phyloP scores from a whole-genome alignment of 2,888 invertebrate species.

The Nemotelus pantherinus region DNA sequence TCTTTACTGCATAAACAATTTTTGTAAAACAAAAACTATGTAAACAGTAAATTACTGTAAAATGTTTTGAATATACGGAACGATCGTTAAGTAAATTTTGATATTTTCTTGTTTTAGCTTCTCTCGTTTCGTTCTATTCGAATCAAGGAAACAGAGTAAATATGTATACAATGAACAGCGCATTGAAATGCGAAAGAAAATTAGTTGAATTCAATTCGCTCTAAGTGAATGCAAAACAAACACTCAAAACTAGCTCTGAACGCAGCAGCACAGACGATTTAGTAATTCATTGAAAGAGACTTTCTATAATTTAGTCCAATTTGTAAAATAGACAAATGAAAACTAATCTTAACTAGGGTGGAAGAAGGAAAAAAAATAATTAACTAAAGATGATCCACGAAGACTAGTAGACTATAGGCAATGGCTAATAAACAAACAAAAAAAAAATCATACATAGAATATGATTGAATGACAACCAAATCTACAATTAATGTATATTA shows the following conservation, averaged over 20 bases:
- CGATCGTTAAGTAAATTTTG: not conserved
- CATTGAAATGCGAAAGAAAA: slow-evolving; percentile 2
- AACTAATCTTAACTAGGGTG: slow-evolving; percentile 16
- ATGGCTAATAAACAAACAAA: slow-evolving; percentile 1
- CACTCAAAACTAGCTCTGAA: not conserved
- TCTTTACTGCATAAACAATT: not conserved
- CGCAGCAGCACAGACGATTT: slow-evolving; percentile 14
- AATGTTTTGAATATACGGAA: slow-evolving; percentile 2
- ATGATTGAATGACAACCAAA: slow-evolving; percentile 32
- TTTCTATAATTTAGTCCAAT: slow-evolving; percentile 39
- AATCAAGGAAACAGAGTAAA: not conserved
- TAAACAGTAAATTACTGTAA: not conserved
- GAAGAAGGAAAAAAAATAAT: slow-evolving; percentile 8
- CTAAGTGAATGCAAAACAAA: slow-evolving; percentile 27
- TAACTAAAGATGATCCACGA: slow-evolving; percentile 13
- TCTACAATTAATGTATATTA: slow-evolving; percentile 21
- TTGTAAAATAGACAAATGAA: slow-evolving; percentile 28
- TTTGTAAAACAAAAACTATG: not conserved
- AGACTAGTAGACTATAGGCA: slow-evolving; percentile 16
- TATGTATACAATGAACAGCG: slow-evolving; percentile 4
- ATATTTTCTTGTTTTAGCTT: not conserved
- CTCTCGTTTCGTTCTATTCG: not conserved
- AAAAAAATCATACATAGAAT: slow-evolving; percentile 4
- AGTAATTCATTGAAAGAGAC: slow-evolving; percentile 19
- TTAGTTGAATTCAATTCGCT: slow-evolving; percentile 35